A percentile compares a stretch with the other conserved stretches of the same genome.
These are phyloP conservation scores for Hylyphantes graminicola DNA, from an alignment of 1,140 invertebrate species.

Conservation along the genomic window DNA sequence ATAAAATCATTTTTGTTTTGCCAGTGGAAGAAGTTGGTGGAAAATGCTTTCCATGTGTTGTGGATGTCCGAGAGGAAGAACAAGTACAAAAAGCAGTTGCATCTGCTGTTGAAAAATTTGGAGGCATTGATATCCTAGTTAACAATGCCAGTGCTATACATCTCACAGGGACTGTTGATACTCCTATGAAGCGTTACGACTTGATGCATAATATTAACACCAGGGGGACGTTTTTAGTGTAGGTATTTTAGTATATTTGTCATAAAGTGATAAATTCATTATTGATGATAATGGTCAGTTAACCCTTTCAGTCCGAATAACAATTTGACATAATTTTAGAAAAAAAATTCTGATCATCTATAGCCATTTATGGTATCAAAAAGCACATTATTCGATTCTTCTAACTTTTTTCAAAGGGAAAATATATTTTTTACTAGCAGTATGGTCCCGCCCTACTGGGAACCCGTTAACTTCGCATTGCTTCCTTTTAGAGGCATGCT, in stretches of 20 bases:
- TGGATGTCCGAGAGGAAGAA: conserved; percentile 91
- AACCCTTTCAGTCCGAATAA: no score
- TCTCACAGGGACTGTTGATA: conserved; percentile 84
- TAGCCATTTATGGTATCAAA: no score
- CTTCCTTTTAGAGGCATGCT: no score
- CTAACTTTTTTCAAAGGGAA: no score
- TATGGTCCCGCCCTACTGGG: no score
- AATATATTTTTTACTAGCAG: no score
- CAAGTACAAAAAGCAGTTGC: conserved; percentile 88
- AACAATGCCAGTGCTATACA: conserved; percentile 98
- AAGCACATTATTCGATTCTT: no score
- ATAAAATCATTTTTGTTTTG: conserved; percentile 62
- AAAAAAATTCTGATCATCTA: no score
- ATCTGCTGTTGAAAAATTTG: conserved; percentile 89
- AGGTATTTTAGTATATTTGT: conserved; percentile 68
- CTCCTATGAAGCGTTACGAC: conserved; percentile 96
- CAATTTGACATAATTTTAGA: no score
- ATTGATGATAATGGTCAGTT: no score
- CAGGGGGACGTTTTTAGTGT: conserved; percentile 92
- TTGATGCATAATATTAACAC: conserved; percentile 93
- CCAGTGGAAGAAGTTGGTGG: conserved; percentile 91
- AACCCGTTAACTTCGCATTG: no score
- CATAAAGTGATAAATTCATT: no score
- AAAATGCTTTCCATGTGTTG: conserved; percentile 89
- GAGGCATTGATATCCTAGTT: conserved; percentile 93